Evolutionary conservation across 2,797 vertebrate species (phyloP).

Genomic region (Dromococcyx pavoninus): DNA sequence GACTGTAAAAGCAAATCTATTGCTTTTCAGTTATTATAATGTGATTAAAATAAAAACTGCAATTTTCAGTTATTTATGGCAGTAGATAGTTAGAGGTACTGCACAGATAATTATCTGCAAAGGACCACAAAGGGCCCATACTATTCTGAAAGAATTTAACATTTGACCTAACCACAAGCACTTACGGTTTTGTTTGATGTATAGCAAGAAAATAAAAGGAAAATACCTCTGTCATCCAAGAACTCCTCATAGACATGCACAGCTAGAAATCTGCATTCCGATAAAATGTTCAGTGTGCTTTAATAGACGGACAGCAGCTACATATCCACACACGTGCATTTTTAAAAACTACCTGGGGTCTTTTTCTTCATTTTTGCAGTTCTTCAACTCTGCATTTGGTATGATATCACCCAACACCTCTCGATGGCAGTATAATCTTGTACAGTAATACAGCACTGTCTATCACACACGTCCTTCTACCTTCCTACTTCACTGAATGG

Average conservation of each 20-base stretch:
- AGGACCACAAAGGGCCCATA: background rate
- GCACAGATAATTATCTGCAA: background rate
- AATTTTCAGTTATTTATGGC: background rate
- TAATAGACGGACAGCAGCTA: background rate
- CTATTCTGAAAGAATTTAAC: background rate
- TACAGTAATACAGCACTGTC: background rate
- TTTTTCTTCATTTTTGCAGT: background rate
- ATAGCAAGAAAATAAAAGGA: background rate
- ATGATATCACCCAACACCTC: slow-evolving; percentile 64
- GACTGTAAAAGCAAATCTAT: background rate
- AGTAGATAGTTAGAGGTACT: background rate
- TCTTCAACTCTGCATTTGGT: background rate
- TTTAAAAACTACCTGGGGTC: background rate
- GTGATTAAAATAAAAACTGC: background rate
- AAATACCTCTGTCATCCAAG: background rate
- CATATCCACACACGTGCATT: background rate
- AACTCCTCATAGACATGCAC: background rate
- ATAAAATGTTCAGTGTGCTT: background rate
- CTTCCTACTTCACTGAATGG: background rate
- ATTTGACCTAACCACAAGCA: background rate
- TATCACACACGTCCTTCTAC: background rate
- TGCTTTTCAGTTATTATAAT: background rate
- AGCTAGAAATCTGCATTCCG: background rate
- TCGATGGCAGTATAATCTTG: slow-evolving; percentile 73
- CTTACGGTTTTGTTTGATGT: background rate